A percentile compares a stretch with the other conserved stretches of the same genome.
Conservation (phyloP, 2,797 vertebrate species). For the Sebastes iracundus region DNA sequence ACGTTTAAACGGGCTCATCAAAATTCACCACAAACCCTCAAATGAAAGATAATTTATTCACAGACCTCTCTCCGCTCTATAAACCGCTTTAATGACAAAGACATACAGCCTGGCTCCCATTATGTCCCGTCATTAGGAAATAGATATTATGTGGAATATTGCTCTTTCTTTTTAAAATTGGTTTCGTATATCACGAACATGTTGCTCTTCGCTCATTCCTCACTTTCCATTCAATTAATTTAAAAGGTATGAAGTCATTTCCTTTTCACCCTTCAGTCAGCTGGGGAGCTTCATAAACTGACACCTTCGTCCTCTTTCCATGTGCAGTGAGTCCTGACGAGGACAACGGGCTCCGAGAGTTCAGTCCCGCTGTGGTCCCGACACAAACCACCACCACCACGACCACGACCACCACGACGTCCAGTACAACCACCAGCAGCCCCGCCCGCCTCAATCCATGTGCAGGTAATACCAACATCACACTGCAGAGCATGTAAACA, state of each 20-base stretch:
- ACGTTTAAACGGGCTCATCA: slow-evolving; percentile 25
- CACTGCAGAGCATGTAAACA: not conserved
- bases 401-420: not conserved
- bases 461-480: slow-evolving; percentile 43
- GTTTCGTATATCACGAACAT: slow-evolving; percentile 1
- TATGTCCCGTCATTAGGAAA: not conserved
- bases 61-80: slow-evolving; percentile 1
- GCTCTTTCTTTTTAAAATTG: not conserved
- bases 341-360: slow-evolving; percentile 71
- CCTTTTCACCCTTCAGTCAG: not conserved
- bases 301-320: not conserved
- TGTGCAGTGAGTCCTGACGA: slow-evolving; percentile 71
- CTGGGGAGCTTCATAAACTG: not conserved
- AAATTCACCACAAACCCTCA: slow-evolving; percentile 35
- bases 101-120: slow-evolving; percentile 15
- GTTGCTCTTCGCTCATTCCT: not conserved
- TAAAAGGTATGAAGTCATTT: not conserved
- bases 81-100: slow-evolving; percentile 26
- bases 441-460: slow-evolving; percentile 37
- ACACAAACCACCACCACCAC: not conserved
- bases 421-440: slow-evolving; percentile 14
- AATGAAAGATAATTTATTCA: slow-evolving; percentile 32
- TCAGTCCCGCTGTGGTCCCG: slow-evolving; percentile 22
- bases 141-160: not conserved
- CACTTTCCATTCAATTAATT: not conserved